phyloP scores from a whole-genome alignment of 2,797 vertebrate species.

The Glossophaga mutica region DNA sequence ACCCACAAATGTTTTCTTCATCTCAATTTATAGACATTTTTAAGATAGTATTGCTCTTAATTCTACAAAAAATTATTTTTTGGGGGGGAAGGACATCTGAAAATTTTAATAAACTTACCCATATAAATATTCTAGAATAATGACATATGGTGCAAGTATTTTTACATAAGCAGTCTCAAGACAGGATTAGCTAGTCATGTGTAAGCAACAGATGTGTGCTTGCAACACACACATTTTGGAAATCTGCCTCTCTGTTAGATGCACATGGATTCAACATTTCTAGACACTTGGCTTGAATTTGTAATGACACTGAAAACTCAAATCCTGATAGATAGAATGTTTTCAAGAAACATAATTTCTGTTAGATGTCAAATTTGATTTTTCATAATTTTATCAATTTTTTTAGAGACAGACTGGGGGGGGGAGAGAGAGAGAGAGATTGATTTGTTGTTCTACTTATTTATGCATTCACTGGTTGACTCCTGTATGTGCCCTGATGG shows the following conservation, averaged over 20 bases:
- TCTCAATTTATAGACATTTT: neutral
- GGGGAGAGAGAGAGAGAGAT: too few species aligned
- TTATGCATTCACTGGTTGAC: neutral
- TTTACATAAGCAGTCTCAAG: neutral
- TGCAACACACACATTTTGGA: conserved; percentile 49
- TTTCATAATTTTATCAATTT: neutral
- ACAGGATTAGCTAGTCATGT: neutral
- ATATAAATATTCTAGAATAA: conserved; percentile 21
- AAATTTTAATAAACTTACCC: conserved; percentile 26
- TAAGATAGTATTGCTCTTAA: neutral
- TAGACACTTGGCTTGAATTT: conserved; percentile 43
- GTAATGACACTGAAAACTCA: neutral
- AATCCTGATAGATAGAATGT: neutral
- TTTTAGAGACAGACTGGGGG: neutral
- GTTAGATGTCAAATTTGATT: conserved; percentile 51
- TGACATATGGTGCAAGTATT: conserved; percentile 16
- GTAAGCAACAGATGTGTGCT: conserved; percentile 10
- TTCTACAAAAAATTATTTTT: neutral
- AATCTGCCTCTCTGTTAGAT: conserved; percentile 33
- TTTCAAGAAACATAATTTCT: conserved; percentile 57
- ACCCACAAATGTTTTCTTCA: neutral
- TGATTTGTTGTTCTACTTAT: neutral
- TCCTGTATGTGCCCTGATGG: neutral
- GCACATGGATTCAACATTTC: conserved; percentile 32
- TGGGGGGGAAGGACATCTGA: conserved; percentile 6